Conservation (phyloP, 2,797 vertebrate species). For the Telmatherina bonti region DNA sequence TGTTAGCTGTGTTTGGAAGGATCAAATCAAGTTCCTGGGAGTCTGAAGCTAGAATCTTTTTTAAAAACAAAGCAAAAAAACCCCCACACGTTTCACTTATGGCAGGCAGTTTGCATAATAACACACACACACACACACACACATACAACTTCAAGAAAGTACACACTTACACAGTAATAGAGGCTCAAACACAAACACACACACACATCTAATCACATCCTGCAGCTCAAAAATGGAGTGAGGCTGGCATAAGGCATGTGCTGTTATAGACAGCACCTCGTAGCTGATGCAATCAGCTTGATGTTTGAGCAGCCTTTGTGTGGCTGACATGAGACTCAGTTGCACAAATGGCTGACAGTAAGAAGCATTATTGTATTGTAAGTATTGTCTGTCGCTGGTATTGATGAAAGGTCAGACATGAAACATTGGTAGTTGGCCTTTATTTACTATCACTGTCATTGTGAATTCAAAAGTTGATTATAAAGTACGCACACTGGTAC, state of each 20-base stretch:
- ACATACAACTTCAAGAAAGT: constrained; percentile 7
- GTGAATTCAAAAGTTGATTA: not conserved
- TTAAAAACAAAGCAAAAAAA: constrained; percentile 35
- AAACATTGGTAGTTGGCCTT: not conserved
- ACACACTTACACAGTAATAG: not conserved
- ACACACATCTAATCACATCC: constrained; percentile 1
- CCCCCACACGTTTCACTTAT: constrained; percentile 62
- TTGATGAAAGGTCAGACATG: constrained; percentile 12
- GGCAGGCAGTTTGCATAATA: constrained; percentile 26
- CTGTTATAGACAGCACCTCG: constrained; percentile 15
- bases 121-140: not conserved
- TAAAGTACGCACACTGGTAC: not conserved
- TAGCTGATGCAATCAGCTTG: constrained; percentile 18
- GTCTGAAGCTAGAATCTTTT: constrained; percentile 66
- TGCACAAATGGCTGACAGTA: constrained; percentile 2
- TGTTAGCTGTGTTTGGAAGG: constrained; percentile 35
- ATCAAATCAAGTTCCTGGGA: constrained; percentile 67
- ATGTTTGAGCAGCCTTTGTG: constrained; percentile 26
- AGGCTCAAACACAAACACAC: not conserved
- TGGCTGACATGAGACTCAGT: constrained; percentile 23
- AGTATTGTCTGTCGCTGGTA: not conserved
- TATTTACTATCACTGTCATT: not conserved
- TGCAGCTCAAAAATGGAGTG: constrained; percentile 9
- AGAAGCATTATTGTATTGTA: too few species aligned
- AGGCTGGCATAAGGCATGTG: constrained; percentile 22